Conservation (phyloP, 2,888 invertebrate genomes). For the Drosophila subquinaria region DNA sequence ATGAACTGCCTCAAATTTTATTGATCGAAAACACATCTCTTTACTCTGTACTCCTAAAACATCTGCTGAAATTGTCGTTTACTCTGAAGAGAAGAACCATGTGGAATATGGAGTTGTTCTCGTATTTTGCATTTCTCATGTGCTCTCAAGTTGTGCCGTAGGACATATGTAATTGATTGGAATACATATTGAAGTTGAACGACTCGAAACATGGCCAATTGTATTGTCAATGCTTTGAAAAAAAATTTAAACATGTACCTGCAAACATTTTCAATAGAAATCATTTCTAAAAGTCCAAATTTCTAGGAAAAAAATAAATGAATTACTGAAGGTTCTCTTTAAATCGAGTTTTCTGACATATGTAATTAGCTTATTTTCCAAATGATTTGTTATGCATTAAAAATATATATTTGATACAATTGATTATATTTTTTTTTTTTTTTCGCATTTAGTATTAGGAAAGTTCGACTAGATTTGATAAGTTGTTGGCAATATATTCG, state of each 20-base stretch:
- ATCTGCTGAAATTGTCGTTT: slow-evolving; percentile 38
- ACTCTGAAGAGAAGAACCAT: slow-evolving; percentile 10
- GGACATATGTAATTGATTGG: slow-evolving; percentile 15
- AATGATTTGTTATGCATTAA: background rate
- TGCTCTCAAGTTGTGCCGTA: slow-evolving; percentile 2
- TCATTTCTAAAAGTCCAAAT: background rate
- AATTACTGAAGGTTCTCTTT: background rate
- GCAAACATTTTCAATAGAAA: background rate
- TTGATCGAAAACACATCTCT: slow-evolving; percentile 53
- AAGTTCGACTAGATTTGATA: background rate
- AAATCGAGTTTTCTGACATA: background rate
- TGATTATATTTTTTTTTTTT: background rate
- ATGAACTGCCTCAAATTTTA: slow-evolving; percentile 42
- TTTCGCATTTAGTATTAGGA: background rate
- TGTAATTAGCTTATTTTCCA: background rate
- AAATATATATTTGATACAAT: background rate
- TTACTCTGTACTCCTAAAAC: background rate
- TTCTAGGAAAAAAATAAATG: no score
- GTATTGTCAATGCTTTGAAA: background rate
- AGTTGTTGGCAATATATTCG: background rate
- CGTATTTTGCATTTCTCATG: slow-evolving; percentile 11
- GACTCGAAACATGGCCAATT: background rate
- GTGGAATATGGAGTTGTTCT: slow-evolving; percentile 17
- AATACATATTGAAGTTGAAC: slow-evolving; percentile 6
- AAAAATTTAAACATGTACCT: background rate